Evolutionary conservation across 2,888 invertebrate species (phyloP).

Genomic region (Athrips mouffetella): DNA sequence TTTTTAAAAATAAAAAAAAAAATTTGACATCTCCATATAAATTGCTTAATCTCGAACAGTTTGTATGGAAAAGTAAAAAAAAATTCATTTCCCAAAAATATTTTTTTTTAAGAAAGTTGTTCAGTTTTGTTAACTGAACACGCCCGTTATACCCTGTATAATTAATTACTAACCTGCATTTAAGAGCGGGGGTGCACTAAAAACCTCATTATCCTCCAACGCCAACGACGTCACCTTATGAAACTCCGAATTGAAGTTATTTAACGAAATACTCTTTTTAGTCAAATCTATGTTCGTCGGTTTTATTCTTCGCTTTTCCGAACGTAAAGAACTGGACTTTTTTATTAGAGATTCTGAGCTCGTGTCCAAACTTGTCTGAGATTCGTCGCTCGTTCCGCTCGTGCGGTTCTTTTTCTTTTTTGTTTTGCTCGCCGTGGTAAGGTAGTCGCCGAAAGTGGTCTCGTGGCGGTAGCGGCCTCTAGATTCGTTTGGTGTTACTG

Average conservation of each 20-base stretch:
- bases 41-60: no score
- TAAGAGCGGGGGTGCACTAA: conserved; percentile 33
- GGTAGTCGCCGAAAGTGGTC: conserved; percentile 58
- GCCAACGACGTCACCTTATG: conserved; percentile 49
- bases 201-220: conserved; percentile 58
- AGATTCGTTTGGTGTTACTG: no score
- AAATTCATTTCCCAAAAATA: no score
- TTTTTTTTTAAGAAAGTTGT: no score
- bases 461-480: no score
- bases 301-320: conserved; percentile 69
- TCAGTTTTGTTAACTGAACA: no score
- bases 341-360: no score
- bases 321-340: conserved; percentile 55
- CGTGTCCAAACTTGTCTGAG: conserved; percentile 61
- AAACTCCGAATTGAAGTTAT: conserved; percentile 59
- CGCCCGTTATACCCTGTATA: no score
- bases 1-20: no score
- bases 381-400: conserved; percentile 54
- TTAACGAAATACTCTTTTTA: conserved; percentile 52
- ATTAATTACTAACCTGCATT: background rate
- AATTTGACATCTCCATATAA: no score
- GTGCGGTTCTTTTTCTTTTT: conserved; percentile 50
- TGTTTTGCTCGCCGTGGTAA: conserved; percentile 51
- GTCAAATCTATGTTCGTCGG: conserved; percentile 63
- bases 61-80: no score